Conservation (phyloP, 2,113 vertebrate species). For the Dromaius novaehollandiae region DNA sequence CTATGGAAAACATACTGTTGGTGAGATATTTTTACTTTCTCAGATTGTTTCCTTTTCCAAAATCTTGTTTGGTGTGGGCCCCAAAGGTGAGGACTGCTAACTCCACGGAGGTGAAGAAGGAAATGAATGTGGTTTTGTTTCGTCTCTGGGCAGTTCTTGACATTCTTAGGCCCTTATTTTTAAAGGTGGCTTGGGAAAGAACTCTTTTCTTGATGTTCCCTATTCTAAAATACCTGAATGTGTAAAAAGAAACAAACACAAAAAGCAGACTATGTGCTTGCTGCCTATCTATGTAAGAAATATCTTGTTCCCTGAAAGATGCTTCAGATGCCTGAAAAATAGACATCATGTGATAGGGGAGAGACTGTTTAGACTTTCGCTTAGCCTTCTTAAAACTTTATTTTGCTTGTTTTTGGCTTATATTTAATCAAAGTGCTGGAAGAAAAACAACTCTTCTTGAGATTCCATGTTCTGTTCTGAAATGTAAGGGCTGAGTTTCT, state of each 20-base stretch:
- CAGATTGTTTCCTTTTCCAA: neutral
- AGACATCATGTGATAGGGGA: neutral
- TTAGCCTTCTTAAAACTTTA: neutral
- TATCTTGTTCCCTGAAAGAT: neutral
- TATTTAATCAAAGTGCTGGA: neutral
- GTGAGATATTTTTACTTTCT: conserved; percentile 74
- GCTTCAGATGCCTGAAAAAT: neutral
- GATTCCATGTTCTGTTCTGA: neutral
- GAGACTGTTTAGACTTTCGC: neutral
- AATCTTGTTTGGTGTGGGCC: neutral
- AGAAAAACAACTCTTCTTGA: neutral
- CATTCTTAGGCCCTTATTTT: neutral
- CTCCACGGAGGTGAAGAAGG: neutral
- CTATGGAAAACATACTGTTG: conserved; percentile 87
- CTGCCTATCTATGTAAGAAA: conserved; percentile 4
- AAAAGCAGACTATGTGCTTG: neutral
- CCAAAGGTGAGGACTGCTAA: neutral
- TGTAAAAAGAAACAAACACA: neutral
- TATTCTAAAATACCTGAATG: neutral
- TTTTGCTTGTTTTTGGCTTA: neutral
- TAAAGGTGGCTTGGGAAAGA: neutral
- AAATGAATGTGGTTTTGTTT: neutral
- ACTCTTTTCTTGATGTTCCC: neutral
- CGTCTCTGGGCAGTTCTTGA: neutral
- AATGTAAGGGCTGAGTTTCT: neutral